Percentiles rank a stretch among this genome's conserved stretches.
Evolutionary conservation across 2,113 vertebrate species (phyloP).

Genomic region (Pteruthius melanotis): DNA sequence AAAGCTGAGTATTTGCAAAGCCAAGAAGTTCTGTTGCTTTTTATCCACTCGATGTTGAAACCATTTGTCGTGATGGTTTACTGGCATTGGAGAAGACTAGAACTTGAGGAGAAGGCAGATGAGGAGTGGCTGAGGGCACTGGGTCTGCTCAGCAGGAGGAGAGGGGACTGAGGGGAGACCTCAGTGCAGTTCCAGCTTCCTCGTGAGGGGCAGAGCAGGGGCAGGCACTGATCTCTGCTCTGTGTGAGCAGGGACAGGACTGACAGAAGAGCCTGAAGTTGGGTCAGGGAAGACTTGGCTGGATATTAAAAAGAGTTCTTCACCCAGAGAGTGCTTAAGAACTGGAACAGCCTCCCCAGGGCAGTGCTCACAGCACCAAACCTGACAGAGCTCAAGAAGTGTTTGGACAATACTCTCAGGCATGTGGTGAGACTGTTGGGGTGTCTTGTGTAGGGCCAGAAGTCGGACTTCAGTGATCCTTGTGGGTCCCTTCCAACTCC

Average conservation of each 20-base stretch:
- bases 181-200: rapidly evolving
- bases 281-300: neutral
- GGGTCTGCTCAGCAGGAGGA: rapidly evolving
- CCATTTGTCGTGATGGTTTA: neutral
- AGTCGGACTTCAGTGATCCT: neutral
- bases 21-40: neutral
- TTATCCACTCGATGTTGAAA: neutral
- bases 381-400: neutral
- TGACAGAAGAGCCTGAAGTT: rapidly evolving
- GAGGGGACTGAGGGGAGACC: neutral
- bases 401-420: neutral
- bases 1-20: neutral
- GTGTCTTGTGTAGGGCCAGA: neutral
- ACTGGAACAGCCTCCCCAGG: neutral
- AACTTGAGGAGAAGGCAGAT: neutral
- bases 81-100: neutral
- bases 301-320: neutral
- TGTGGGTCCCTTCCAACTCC: neutral
- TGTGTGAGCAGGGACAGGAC: no score
- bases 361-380: no score
- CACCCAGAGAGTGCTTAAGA: neutral
- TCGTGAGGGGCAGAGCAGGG: neutral
- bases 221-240: neutral
- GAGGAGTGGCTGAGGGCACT: neutral
- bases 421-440: rapidly evolving